Evolutionary conservation across 2,113 vertebrate species (phyloP), one percentile per base, ranked within the genome.

Genomic region (Micronisus gabar): DNA sequence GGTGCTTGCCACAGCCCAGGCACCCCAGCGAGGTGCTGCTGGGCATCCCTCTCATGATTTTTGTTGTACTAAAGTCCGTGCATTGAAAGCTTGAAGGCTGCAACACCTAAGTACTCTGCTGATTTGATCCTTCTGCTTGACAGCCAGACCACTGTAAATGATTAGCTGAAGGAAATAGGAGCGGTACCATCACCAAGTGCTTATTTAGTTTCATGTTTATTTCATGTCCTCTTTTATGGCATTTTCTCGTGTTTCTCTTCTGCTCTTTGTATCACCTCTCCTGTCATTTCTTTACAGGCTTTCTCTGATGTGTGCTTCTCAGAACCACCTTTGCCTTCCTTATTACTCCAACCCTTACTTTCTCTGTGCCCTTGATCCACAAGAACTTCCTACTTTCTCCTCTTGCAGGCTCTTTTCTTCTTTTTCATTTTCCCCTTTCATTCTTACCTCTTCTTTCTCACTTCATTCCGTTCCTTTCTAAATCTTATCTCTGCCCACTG

Each of bases 351-450:
- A 29, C 27, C 52, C 36, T 59, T 30, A 23, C 41, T 79, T 81
- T 50, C 74, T 71, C 17, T 70, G 48, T 70, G 40, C 22, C 45
- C 13, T 38, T 40, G 22, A 84, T 48, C 23, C 38, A 40, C 40
- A 47, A 55, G 81, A 87, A 30, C 16, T 26, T 90, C 17, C 25
- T 38, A 56, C 47, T 4, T 55, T 68, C 15, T 87, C 68, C 22
- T 78, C n/a, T 75, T 1, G 2, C 17, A 50, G 26, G 8, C 38
- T 65, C 29, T 65, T 0, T 0, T 66, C 70, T 80, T 68, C 14
- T 40, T n/a, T n/a, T n/a, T n/a, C n/a, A 1, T 22, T 94, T 82
- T 58, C n/a, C 10, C 26, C 47, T 52, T 81, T 81, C 0, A 1
- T 61, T 91, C 7, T 65, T 67, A 66, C 7, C 9, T 83, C 25